phyloP scores from a whole-genome alignment of 2,797 vertebrate genomes.

The Pseudochirops cupreus region DNA sequence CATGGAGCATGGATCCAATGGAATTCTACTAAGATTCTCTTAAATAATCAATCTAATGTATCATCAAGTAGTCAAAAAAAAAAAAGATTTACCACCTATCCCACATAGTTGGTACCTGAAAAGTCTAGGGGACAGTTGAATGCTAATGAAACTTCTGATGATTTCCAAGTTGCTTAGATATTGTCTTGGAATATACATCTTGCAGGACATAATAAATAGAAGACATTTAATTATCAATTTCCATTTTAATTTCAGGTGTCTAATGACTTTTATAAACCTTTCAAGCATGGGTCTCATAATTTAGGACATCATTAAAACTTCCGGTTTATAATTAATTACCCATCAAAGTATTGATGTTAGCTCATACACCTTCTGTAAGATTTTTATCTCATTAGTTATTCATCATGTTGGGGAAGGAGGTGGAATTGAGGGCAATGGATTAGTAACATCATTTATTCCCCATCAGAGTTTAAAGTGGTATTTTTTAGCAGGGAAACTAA shows the following conservation, averaged over 20 bases:
- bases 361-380: background rate
- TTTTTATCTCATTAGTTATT: conserved; percentile 6
- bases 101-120: background rate
- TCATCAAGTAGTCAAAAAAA: background rate
- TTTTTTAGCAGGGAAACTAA: background rate
- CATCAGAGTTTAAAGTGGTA: conserved; percentile 33
- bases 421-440: background rate
- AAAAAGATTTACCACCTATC: background rate
- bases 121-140: background rate
- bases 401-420: background rate
- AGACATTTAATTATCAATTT: conserved; percentile 43
- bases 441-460: background rate
- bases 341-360: conserved; percentile 9
- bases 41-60: background rate
- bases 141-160: conserved; percentile 14
- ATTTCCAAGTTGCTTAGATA: conserved; percentile 12
- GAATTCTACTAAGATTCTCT: background rate
- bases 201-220: conserved; percentile 21
- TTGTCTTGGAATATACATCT: conserved; percentile 29
- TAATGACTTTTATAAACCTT: conserved; percentile 43
- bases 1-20: background rate
- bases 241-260: conserved; percentile 23
- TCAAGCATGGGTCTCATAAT: conserved; percentile 21
- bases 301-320: conserved; percentile 28
- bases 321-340: conserved; percentile 28